phyloP scores from a whole-genome alignment of 2,888 invertebrate genomes.

The Urechis unicinctus region DNA sequence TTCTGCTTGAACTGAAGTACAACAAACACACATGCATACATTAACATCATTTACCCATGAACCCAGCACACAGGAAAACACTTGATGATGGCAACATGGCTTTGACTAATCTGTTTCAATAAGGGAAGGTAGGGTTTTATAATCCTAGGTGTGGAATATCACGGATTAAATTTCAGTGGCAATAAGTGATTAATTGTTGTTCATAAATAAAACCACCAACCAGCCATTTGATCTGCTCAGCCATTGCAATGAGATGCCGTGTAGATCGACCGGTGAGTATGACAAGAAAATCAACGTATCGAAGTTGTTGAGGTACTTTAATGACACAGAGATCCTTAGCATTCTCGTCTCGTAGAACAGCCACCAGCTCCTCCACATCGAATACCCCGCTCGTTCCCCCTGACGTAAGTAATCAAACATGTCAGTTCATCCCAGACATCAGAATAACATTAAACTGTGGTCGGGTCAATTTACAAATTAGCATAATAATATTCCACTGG shows the following conservation, averaged over 20 bases:
- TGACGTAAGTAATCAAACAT: conserved; percentile 47
- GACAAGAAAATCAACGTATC: conserved; percentile 80
- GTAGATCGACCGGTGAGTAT: conserved; percentile 59
- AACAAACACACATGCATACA: too few relatives aligned
- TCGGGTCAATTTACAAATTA: background rate
- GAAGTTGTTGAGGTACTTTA: conserved; percentile 64
- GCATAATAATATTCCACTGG: too few relatives aligned
- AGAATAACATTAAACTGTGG: background rate
- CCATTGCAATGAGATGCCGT: conserved; percentile 46
- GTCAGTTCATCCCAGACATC: background rate
- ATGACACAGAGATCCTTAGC: conserved; percentile 76
- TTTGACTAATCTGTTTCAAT: too few relatives aligned
- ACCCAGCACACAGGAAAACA: too few relatives aligned
- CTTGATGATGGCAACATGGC: too few relatives aligned
- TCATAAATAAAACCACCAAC: conserved; percentile 26
- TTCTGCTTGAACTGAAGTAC: conserved; percentile 38
- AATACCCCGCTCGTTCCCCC: conserved; percentile 79
- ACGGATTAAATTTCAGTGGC: too few relatives aligned
- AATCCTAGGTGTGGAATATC: too few relatives aligned
- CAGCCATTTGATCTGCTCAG: conserved; percentile 32
- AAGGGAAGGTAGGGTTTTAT: too few relatives aligned
- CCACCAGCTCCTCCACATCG: conserved; percentile 79
- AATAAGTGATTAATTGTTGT: too few relatives aligned
- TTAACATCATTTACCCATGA: too few relatives aligned
- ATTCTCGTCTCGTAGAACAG: conserved; percentile 70